phyloP scores from a whole-genome alignment of 2,888 invertebrate genomes.

The Dilophus febrilis region DNA sequence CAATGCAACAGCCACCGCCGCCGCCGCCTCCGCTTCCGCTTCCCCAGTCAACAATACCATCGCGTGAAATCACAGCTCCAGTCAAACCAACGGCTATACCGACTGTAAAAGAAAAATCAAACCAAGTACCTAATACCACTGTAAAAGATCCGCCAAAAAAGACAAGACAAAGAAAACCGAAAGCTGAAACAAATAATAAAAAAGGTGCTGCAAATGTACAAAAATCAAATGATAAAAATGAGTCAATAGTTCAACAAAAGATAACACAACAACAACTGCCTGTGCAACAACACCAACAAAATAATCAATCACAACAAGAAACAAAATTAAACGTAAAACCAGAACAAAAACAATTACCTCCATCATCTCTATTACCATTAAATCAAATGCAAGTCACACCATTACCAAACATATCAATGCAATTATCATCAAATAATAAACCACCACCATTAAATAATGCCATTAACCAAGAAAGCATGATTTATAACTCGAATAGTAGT shows the following conservation, averaged over 20 bases:
- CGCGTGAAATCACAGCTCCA: background rate
- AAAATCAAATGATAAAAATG: background rate
- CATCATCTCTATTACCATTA: no score
- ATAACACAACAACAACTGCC: slow-evolving; percentile 7
- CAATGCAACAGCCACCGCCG: no score
- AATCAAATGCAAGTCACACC: no score
- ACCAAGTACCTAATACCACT: no score
- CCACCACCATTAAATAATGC: background rate
- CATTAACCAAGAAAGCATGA: background rate
- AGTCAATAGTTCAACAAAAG: background rate
- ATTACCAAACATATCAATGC: no score
- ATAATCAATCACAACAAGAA: slow-evolving; percentile 1
- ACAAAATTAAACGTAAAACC: slow-evolving; percentile 2
- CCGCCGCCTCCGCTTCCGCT: slow-evolving; percentile 1
- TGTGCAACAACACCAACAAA: slow-evolving; percentile 10
- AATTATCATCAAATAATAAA: background rate
- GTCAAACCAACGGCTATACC: background rate
- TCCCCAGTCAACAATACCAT: slow-evolving; percentile 9
- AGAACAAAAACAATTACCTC: no score
- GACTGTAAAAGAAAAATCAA: no score
- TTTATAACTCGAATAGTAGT: background rate
- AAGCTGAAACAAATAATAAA: slow-evolving; percentile 8
- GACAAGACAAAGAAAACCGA: slow-evolving; percentile 2
- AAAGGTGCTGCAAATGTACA: background rate
- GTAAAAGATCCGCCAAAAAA: background rate